Conservation (phyloP, 2,113 vertebrate species). For the Aspidoscelis tigris region DNA sequence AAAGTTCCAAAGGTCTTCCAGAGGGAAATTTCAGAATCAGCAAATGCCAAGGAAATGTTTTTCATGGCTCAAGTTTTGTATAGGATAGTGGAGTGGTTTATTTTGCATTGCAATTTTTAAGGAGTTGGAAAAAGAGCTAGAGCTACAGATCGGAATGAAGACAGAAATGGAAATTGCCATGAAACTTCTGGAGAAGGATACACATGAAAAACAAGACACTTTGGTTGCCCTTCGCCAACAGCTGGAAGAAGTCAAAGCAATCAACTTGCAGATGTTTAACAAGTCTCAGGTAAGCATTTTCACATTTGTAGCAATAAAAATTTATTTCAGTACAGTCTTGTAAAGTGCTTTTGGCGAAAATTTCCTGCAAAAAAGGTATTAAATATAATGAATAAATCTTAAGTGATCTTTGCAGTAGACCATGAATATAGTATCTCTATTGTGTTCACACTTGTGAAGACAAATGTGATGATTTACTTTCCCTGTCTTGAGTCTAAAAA, state of each 20-base stretch:
- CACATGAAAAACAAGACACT: slow-evolving; percentile 95
- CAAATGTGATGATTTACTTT: background rate
- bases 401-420: background rate
- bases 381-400: no score
- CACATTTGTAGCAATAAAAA: background rate
- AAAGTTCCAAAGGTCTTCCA: background rate
- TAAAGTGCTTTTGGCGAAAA: background rate
- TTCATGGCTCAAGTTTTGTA: fast-evolving
- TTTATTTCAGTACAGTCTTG: background rate
- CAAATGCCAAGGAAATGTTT: background rate
- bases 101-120: slow-evolving; percentile 62
- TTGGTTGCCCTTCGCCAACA: slow-evolving; percentile 90
- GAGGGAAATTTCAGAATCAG: background rate
- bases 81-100: background rate
- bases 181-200: slow-evolving; percentile 97
- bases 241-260: slow-evolving; percentile 94
- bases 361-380: no score
- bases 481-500: no score
- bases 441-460: background rate
- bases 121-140: slow-evolving; percentile 94
- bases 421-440: background rate
- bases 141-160: slow-evolving; percentile 94
- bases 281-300: slow-evolving; percentile 87
- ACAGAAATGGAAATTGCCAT: slow-evolving; percentile 98
- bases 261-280: slow-evolving; percentile 97